Evolutionary conservation across 2,113 vertebrate genomes (phyloP).

Genomic region (Clarias macrocephalus): DNA sequence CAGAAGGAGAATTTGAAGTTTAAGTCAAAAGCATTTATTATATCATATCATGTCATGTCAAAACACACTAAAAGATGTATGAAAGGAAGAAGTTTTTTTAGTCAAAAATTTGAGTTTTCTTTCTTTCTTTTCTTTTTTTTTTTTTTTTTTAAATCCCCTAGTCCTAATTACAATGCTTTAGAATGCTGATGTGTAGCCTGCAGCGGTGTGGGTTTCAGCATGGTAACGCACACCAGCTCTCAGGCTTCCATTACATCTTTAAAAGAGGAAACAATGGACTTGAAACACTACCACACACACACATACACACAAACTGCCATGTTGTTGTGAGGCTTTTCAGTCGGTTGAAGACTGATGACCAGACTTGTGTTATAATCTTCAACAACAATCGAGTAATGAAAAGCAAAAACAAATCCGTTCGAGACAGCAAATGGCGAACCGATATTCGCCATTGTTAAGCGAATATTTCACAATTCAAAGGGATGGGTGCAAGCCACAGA

Average conservation of each 20-base stretch:
- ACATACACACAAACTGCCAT: constrained; percentile 17
- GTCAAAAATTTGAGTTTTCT: background rate
- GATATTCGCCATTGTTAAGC: background rate
- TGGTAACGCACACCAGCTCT: constrained; percentile 24
- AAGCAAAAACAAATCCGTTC: background rate
- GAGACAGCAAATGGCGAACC: background rate
- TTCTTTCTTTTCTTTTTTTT: no score
- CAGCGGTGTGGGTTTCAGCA: constrained; percentile 29
- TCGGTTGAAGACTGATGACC: background rate
- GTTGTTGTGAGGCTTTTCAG: background rate
- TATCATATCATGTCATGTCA: background rate
- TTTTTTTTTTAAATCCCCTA: constrained; percentile 8
- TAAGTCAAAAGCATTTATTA: background rate
- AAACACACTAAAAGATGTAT: background rate
- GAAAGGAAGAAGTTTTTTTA: background rate
- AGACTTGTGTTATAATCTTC: background rate
- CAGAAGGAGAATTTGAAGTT: background rate
- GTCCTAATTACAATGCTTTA: constrained; percentile 5
- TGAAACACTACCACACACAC: constrained; percentile 11
- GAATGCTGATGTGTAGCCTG: constrained; percentile 9
- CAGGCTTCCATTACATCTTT: constrained; percentile 33
- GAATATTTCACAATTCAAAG: background rate
- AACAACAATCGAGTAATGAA: background rate
- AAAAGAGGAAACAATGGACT: background rate
- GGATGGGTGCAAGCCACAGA: background rate